These are phyloP conservation scores for Dendrocincla fuliginosa DNA, from an alignment of 2,797 vertebrate genomes.

Conservation along the genomic window DNA sequence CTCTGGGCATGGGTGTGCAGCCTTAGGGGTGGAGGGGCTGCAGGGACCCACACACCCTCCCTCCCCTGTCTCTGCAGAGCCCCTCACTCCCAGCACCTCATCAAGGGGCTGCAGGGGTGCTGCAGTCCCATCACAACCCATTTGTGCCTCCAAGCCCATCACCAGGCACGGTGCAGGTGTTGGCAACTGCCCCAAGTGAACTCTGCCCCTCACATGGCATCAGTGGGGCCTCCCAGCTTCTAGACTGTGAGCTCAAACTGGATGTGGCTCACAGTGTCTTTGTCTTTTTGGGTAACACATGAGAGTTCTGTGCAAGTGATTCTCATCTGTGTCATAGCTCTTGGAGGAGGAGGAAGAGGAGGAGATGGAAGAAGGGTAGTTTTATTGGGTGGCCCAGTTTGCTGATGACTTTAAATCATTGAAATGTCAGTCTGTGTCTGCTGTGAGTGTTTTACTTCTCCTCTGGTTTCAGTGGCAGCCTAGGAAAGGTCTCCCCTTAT, in stretches of 20 bases:
- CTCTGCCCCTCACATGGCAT: neutral
- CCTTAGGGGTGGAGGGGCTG: neutral
- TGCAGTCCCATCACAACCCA: neutral
- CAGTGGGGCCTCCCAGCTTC: neutral
- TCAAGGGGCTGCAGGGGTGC: neutral
- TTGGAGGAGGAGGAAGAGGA: neutral
- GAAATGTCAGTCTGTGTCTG: neutral
- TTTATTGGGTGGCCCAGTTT: neutral
- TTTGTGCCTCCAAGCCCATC: accelerated
- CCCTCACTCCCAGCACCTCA: accelerated
- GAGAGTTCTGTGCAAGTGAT: neutral
- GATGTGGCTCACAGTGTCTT: neutral
- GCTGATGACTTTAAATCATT: neutral
- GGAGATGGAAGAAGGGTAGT: accelerated
- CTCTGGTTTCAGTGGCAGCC: neutral
- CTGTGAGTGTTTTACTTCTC: neutral
- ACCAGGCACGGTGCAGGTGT: too few species aligned
- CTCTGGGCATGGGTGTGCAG: neutral
- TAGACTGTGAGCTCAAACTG: neutral
- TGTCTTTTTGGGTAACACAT: accelerated
- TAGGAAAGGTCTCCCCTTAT: neutral
- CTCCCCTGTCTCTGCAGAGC: neutral
- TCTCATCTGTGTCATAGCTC: neutral
- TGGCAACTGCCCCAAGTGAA: neutral
- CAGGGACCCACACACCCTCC: neutral